phyloP scores from a whole-genome alignment of 2,888 invertebrate species.

The Lymantria dispar region DNA sequence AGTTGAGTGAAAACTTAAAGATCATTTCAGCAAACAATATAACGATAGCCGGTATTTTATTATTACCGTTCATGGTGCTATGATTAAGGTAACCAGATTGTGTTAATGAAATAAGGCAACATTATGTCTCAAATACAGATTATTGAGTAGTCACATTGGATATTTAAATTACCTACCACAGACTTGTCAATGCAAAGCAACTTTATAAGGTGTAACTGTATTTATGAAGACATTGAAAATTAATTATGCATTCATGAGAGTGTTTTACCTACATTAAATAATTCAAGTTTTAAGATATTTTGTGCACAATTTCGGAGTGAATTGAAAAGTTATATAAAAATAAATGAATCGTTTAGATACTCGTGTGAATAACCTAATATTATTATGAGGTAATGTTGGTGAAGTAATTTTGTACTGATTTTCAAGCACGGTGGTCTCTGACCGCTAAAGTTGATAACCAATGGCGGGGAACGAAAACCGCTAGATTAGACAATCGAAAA shows the following conservation, averaged over 20 bases:
- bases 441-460: slow-evolving; percentile 55
- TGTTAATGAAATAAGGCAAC: slow-evolving; percentile 37
- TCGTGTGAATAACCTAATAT: not conserved
- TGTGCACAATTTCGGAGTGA: too few species aligned
- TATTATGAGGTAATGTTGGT: slow-evolving; percentile 17
- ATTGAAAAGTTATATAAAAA: too few species aligned
- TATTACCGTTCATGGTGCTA: slow-evolving; percentile 34
- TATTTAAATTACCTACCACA: slow-evolving; percentile 27
- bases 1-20: slow-evolving; percentile 43
- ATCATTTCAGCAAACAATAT: slow-evolving; percentile 52
- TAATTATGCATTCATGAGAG: slow-evolving; percentile 16
- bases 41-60: slow-evolving; percentile 29
- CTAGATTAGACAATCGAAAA: slow-evolving; percentile 30
- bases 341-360: too few species aligned
- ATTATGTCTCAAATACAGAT: slow-evolving; percentile 24
- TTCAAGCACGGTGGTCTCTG: slow-evolving; percentile 38
- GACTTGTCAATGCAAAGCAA: slow-evolving; percentile 8
- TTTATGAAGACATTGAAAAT: slow-evolving; percentile 14
- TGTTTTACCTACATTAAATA: slow-evolving; percentile 4
- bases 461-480: slow-evolving; percentile 48
- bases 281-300: too few species aligned
- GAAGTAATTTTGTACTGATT: slow-evolving; percentile 37
- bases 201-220: not conserved
- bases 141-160: slow-evolving; percentile 30
- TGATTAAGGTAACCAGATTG: slow-evolving; percentile 40